A percentile compares a stretch with the other conserved stretches of the same genome.
These are phyloP conservation scores for Drosophila pseudotakahashii DNA, from an alignment of 2,888 invertebrate species.

Conservation along the genomic window DNA sequence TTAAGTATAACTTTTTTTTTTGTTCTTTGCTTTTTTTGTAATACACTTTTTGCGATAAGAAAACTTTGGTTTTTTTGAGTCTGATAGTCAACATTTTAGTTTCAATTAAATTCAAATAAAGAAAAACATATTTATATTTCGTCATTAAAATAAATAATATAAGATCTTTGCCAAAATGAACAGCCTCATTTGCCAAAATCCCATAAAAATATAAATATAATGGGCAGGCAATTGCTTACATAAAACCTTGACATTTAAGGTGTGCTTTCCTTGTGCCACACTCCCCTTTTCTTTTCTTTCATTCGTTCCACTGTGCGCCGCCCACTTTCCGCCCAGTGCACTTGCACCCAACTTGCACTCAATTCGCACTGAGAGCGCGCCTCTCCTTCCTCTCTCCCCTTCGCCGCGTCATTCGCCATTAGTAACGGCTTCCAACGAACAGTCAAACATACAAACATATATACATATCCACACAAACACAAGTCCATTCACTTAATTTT, in stretches of 20 bases:
- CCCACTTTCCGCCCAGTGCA: slow-evolving; percentile 36
- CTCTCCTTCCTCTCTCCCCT: slow-evolving; percentile 8
- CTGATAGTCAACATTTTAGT: too few relatives aligned
- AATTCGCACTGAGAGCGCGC: slow-evolving; percentile 21
- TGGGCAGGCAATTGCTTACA: slow-evolving; percentile 1
- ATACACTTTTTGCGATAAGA: too few relatives aligned
- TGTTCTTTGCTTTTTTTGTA: neutral
- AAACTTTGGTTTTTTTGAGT: too few relatives aligned
- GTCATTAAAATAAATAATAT: neutral
- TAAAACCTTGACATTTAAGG: slow-evolving; percentile 30
- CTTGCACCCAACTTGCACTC: slow-evolving; percentile 50
- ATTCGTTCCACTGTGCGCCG: slow-evolving; percentile 30
- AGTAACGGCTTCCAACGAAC: slow-evolving; percentile 41
- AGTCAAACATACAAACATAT: slow-evolving; percentile 2
- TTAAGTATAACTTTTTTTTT: neutral
- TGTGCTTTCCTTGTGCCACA: neutral
- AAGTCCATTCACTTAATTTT: slow-evolving; percentile 50
- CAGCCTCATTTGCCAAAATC: neutral
- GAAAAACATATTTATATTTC: neutral
- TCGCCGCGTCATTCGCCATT: slow-evolving; percentile 35
- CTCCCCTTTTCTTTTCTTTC: neutral
- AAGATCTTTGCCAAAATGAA: neutral
- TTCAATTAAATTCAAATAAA: too few relatives aligned
- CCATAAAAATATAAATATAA: neutral
- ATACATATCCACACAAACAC: slow-evolving; percentile 7